phyloP scores from a whole-genome alignment of 2,888 invertebrate genomes.

The Lobophora halterata region DNA sequence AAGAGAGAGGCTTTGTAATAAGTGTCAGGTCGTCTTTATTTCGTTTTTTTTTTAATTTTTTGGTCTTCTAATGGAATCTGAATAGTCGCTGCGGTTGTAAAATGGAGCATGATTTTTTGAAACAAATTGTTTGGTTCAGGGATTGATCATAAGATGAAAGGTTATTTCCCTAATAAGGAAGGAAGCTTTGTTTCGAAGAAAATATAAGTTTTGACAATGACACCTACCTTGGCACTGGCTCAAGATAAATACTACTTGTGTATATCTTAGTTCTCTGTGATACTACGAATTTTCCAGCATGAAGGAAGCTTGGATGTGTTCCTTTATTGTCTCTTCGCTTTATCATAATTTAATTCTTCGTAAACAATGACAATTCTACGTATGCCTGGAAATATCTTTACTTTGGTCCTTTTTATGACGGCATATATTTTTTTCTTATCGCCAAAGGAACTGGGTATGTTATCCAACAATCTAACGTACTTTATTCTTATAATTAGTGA shows the following conservation, averaged over 20 bases:
- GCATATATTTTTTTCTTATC: too few species aligned
- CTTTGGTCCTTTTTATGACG: too few species aligned
- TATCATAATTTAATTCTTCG: constrained; percentile 5
- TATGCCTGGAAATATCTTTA: too few species aligned
- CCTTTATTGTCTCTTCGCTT: constrained; percentile 10
- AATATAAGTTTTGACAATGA: constrained; percentile 9
- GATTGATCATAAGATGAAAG: constrained; percentile 15
- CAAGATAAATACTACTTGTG: constrained; percentile 16
- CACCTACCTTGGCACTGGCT: constrained; percentile 11
- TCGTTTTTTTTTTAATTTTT: too few species aligned
- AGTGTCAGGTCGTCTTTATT: too few species aligned
- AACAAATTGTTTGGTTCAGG: constrained; percentile 20
- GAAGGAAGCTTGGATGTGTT: constrained; percentile 12
- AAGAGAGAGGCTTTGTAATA: too few species aligned
- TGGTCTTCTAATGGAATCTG: too few species aligned
- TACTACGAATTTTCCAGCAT: not conserved
- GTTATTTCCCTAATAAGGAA: constrained; percentile 12
- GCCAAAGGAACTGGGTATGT: too few species aligned
- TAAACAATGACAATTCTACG: not conserved
- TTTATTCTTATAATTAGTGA: too few species aligned
- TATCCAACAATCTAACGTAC: too few species aligned
- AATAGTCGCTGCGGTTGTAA: constrained; percentile 16
- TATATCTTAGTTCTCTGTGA: too few species aligned
- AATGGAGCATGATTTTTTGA: constrained; percentile 25
- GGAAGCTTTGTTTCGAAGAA: constrained; percentile 6